These are phyloP conservation scores for Brachionus rotundiformis DNA, from an alignment of 1,140 invertebrate species.

Conservation along the genomic window DNA sequence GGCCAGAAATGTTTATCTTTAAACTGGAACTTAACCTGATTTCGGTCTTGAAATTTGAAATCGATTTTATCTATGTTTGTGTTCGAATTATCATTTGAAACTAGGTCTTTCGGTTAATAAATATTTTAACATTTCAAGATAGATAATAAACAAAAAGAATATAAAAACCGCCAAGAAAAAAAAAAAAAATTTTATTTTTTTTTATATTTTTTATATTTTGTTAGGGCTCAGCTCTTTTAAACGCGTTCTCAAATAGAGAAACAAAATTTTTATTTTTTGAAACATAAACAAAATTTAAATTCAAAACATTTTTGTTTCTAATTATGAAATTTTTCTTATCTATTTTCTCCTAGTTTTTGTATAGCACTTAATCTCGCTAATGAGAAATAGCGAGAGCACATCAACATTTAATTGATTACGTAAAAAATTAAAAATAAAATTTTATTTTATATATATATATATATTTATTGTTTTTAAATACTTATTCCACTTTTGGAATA, in stretches of 20 bases:
- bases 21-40: slow-evolving; percentile 40
- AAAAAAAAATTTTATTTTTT: too few species aligned
- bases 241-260: slow-evolving; percentile 18
- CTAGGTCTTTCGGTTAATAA: slow-evolving; percentile 48
- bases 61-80: slow-evolving; percentile 9
- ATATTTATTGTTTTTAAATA: too few species aligned
- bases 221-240: background rate
- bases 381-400: slow-evolving; percentile 13
- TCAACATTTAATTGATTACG: slow-evolving; percentile 22
- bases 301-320: slow-evolving; percentile 36
- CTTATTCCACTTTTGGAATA: background rate
- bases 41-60: slow-evolving; percentile 16
- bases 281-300: slow-evolving; percentile 45
- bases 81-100: slow-evolving; percentile 22
- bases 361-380: slow-evolving; percentile 12
- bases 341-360: background rate
- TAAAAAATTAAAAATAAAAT: slow-evolving; percentile 18
- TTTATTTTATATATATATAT: too few species aligned
- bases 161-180: background rate
- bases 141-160: slow-evolving; percentile 24
- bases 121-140: slow-evolving; percentile 37
- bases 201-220: background rate
- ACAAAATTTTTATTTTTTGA: slow-evolving; percentile 10
- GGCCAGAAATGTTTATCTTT: slow-evolving; percentile 39
- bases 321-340: slow-evolving; percentile 33